Evolutionary conservation across 2,888 invertebrate species (phyloP), one percentile per base, ranked within the genome.

Genomic region (Neelides folsomi): DNA sequence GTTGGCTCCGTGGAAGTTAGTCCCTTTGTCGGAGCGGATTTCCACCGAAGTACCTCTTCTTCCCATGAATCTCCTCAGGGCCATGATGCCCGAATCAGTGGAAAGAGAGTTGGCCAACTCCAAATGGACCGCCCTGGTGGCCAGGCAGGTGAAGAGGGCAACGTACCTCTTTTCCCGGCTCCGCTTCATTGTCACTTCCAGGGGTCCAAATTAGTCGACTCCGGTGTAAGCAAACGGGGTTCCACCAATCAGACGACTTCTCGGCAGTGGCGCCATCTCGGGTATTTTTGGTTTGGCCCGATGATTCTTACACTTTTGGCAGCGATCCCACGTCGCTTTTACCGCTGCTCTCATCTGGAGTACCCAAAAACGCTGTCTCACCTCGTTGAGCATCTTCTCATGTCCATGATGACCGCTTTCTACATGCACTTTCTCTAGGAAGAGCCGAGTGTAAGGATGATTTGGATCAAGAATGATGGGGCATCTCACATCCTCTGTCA

Each of bases 21-120:
- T 67, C 0, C 68, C 70, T 52, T 71, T 71, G 49, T 73, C 71
- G 19, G 65, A 66, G 43, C 64, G 68, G 1, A 71, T 65, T 6
- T 65, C 57, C n/a, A 45, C 56, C 0, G 67, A 67, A n/a, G 65
- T 52, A 2, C 70, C 69, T 27, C 68, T 51, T 44, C 68, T 49
- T 1, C 66, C 59, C 12, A 69, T 60, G 49, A 71, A 70, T 41
- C 69, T 49, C 35, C 67, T 49, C 6, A 71, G 49, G 9, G 65
- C 64, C 42, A 59, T 55, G 8, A 70, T 20, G 51, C 69, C 68
- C n/a, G 56, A 48, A 10, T 62, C 53, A 0, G 68, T 66, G 3
- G 65, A 62, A 13, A 69, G 54, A 12, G 66, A 61, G 0, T 53
- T 53, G 1, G 67, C 61, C 2, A 68, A 19, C 55, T 72, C 70